These are phyloP conservation scores for Gymnopithys bicolor DNA, from an alignment of 2,797 vertebrate genomes.

Conservation along the genomic window DNA sequence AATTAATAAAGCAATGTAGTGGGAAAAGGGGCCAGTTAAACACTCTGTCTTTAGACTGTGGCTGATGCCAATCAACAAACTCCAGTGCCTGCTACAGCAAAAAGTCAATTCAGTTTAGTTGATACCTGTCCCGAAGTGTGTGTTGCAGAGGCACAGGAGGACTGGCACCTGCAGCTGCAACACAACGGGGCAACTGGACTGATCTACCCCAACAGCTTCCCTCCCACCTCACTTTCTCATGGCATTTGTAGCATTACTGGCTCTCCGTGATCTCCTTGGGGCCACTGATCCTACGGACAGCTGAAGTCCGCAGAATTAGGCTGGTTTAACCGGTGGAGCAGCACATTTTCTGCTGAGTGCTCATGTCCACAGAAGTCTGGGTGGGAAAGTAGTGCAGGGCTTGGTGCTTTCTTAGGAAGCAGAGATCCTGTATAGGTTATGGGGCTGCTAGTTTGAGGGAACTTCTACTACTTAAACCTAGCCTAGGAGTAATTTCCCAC, in stretches of 20 bases:
- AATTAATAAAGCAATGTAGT: neutral
- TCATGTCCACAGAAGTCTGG: neutral
- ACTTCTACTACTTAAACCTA: neutral
- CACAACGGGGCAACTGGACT: neutral
- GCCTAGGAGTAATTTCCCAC: neutral
- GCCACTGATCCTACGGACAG: neutral
- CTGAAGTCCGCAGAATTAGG: neutral
- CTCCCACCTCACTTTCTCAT: neutral
- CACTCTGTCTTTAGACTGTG: neutral
- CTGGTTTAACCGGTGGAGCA: constrained; percentile 27
- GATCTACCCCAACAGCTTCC: neutral
- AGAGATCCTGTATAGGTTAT: neutral
- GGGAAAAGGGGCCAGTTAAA: neutral
- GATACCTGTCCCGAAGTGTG: neutral
- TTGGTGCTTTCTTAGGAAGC: neutral
- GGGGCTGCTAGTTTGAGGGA: neutral
- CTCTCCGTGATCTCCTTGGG: neutral
- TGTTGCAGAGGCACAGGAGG: neutral
- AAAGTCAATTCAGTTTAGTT: neutral
- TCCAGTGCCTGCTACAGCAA: neutral
- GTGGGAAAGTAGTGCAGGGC: neutral
- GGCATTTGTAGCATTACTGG: neutral
- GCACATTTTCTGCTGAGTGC: neutral
- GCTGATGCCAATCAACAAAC: neutral
- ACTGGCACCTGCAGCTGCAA: neutral